These are phyloP conservation scores for Pipistrellus kuhlii DNA, from an alignment of 2,797 vertebrate genomes.

Conservation along the genomic window DNA sequence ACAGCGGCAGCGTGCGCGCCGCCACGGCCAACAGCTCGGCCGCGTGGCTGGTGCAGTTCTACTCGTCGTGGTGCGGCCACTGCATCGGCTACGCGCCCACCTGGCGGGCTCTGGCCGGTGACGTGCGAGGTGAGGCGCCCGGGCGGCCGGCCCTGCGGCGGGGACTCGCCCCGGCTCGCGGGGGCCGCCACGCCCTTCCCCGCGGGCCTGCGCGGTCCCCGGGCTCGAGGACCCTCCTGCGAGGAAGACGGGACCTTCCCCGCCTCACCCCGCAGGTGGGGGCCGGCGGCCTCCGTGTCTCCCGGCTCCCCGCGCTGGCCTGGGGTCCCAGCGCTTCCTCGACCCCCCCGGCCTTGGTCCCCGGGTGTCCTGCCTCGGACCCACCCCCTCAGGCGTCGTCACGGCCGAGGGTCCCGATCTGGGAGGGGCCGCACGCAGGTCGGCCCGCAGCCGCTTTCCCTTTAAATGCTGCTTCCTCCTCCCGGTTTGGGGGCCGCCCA, in stretches of 20 bases:
- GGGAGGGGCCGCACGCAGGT: not conserved
- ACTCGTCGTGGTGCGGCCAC: conserved; percentile 97
- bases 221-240: too few species aligned
- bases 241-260: not conserved
- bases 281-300: not conserved
- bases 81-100: conserved; percentile 95
- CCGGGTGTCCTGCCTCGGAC: accelerated
- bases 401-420: not conserved
- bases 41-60: conserved; percentile 97
- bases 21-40: conserved; percentile 91
- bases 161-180: not conserved
- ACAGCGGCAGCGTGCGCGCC: conserved; percentile 86
- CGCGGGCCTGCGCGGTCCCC: not conserved
- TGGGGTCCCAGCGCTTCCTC: not conserved
- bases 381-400: not conserved
- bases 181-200: not conserved
- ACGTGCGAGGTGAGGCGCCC: conserved; percentile 92
- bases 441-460: not conserved
- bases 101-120: conserved; percentile 93
- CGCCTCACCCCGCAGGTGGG: not conserved
- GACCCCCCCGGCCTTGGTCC: accelerated
- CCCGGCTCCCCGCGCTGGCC: not conserved
- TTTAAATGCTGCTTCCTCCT: not conserved
- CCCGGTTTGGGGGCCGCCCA: not conserved
- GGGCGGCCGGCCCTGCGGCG: not conserved